phyloP scores from a whole-genome alignment of 1,140 invertebrate species.

The Drosophila simulans region DNA sequence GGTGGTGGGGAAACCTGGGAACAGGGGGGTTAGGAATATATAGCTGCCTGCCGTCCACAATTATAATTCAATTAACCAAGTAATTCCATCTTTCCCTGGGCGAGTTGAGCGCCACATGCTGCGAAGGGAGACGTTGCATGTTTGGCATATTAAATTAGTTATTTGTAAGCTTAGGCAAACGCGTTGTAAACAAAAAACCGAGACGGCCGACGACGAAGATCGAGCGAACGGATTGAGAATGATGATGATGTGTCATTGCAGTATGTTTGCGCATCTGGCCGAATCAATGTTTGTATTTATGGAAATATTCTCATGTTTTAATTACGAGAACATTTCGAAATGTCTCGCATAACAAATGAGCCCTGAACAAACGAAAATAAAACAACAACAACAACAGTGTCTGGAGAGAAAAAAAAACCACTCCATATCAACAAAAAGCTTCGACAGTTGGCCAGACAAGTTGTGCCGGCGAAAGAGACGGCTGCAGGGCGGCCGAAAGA shows the following conservation, averaged over 20 bases:
- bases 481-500: background rate
- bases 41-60: slow-evolving; percentile 47
- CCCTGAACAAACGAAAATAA: slow-evolving; percentile 15
- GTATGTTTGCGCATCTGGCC: slow-evolving; percentile 28
- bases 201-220: slow-evolving; percentile 9
- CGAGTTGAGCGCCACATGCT: slow-evolving; percentile 57
- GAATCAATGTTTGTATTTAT: slow-evolving; percentile 59
- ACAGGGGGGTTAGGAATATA: background rate
- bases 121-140: slow-evolving; percentile 49
- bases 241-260: slow-evolving; percentile 44
- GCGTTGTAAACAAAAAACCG: slow-evolving; percentile 54
- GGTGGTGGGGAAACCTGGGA: background rate
- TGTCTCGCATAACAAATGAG: slow-evolving; percentile 62
- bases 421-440: slow-evolving; percentile 8
- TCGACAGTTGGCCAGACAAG: slow-evolving; percentile 55
- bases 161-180: slow-evolving; percentile 53
- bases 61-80: slow-evolving; percentile 81
- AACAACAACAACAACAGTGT: background rate
- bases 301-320: slow-evolving; percentile 76
- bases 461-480: slow-evolving; percentile 2
- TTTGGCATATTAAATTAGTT: slow-evolving; percentile 78
- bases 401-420: slow-evolving; percentile 3
- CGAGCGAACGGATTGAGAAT: slow-evolving; percentile 22
- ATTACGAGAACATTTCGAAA: slow-evolving; percentile 66
- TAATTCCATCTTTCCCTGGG: slow-evolving; percentile 37